A percentile compares a stretch with the other conserved stretches of the same genome.
These are phyloP conservation scores for Dicerorhinus sumatrensis DNA, from an alignment of 2,113 vertebrate species.

Conservation along the genomic window DNA sequence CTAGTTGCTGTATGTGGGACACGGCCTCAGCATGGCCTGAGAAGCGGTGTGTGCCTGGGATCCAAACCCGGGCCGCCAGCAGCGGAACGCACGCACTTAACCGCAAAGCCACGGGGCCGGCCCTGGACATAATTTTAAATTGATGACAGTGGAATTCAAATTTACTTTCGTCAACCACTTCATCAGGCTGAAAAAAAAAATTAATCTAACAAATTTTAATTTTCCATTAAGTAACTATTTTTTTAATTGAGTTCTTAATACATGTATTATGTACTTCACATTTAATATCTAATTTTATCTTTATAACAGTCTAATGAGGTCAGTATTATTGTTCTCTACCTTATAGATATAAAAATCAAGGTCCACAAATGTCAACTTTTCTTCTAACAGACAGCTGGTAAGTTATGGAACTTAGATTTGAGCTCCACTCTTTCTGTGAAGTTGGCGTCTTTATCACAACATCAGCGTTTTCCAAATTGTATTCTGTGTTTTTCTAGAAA, in stretches of 20 bases:
- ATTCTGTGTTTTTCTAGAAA: neutral
- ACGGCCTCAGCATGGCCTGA: too few species aligned
- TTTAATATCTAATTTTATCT: neutral
- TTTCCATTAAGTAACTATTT: conserved; percentile 25
- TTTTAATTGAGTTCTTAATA: neutral
- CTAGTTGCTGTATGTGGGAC: too few species aligned
- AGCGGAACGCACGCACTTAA: too few species aligned
- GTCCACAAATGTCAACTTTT: neutral
- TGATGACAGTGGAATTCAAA: neutral
- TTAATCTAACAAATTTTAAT: neutral
- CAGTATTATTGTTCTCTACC: neutral
- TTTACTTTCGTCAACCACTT: neutral
- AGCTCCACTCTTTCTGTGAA: neutral
- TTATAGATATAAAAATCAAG: neutral
- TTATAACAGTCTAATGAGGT: neutral
- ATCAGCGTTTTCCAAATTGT: neutral
- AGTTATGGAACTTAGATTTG: neutral
- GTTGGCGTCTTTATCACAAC: neutral
- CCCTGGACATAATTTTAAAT: neutral
- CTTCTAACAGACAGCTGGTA: neutral
- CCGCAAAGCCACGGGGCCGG: too few species aligned
- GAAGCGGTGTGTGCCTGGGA: too few species aligned
- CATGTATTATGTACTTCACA: neutral
- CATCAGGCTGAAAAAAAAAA: neutral
- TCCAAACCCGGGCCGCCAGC: too few species aligned